Base-by-base conservation (phyloP, 2,888 invertebrate genomes). In the Epinotia demarniana region DNA sequence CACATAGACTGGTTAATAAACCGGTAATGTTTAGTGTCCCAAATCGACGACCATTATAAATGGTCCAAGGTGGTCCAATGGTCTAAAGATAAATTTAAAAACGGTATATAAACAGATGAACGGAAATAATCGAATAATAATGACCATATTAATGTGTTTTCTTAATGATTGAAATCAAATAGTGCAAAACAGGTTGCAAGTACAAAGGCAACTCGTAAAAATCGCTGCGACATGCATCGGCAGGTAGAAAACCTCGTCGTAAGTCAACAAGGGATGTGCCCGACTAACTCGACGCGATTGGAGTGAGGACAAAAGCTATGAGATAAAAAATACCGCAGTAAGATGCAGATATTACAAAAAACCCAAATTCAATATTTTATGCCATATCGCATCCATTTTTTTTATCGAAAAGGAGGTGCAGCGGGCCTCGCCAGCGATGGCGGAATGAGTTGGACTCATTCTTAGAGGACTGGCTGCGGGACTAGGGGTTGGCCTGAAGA, bases 231-330 rank as follows among this genome's bases (percentile, higher is more conserved):
- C 23, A 27, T 27, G n/a, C 43, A 58, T 58, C 64, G 16, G 43
- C 75, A 75, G 70, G 70, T 75, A 66, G 49, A 62, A 39, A 39
- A 60, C 55, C 60, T 43, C 58, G 49, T 39, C 63, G 58, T 70
- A 55, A 75, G 70, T 66, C 64, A 70, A 64, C 68, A 66, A 60
- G 18, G 33, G 55, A 57, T 58, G 43, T 63, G 46, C 62, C 43
- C 64, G 43, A 75, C 64, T 64, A 49, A 63, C 58, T 60, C 53
- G 55, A 53, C 39, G 64, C 60, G 60, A 70, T 43, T 23, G n/a
- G 66, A 71, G 16, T 27, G 39, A 46, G 66, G 70, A 75, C 70
- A 75, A 75, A 74, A 64, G 58, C 63, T 19, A 23, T 62, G n/a
- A 53, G 53, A 53, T 53, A n/a, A 53, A n/a, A 53, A 53, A 53